phyloP scores from a whole-genome alignment of 2,113 vertebrate genomes.

The Oryctolagus cuniculus region mOryCun1.1 NC_091434.1:772001-772500 shows the following conservation, averaged over 20 bases:
- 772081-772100: no score
- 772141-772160: no score
- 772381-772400: constrained; percentile 76
- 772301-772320: constrained; percentile 69
- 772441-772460: constrained; percentile 87
- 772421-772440: constrained; percentile 94
- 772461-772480: constrained; percentile 93
- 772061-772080: no score
- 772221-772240: no score
- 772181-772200: no score
- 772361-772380: constrained; percentile 85
- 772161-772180: no score
- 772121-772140: no score
- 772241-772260: background rate
- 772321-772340: constrained; percentile 76
- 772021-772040: no score
- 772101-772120: no score
- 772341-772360: constrained; percentile 81
- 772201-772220: no score
- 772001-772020: no score
- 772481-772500: constrained; percentile 99
- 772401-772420: constrained; percentile 88
- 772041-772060: no score
- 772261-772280: constrained; percentile 43
- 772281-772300: background rate